Evolutionary conservation across 2,888 invertebrate species (phyloP).

Genomic region (Dynastes maya): DNA sequence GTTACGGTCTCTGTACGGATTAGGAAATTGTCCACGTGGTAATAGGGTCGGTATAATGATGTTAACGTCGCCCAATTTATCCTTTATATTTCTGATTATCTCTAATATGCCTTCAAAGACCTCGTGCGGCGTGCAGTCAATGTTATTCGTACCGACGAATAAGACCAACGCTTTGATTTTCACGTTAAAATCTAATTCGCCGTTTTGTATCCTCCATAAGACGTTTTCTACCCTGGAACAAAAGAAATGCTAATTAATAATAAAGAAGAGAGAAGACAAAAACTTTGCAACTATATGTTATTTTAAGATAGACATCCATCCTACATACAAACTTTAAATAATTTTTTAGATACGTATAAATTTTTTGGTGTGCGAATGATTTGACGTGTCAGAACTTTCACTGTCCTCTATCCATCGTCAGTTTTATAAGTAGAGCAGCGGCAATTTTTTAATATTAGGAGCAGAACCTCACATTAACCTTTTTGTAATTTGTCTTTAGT

Average conservation of each 20-base stretch:
- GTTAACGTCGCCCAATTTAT: slow-evolving; percentile 73
- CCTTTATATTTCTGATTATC: slow-evolving; percentile 74
- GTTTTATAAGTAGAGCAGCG: no score
- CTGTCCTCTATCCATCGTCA: no score
- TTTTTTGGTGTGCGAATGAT: no score
- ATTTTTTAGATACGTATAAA: no score
- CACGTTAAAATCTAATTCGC: slow-evolving; percentile 78
- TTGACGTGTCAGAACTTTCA: no score
- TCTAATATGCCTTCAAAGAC: slow-evolving; percentile 76
- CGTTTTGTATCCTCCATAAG: slow-evolving; percentile 80
- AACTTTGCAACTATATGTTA: no score
- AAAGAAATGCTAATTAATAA: neutral
- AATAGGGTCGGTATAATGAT: slow-evolving; percentile 77
- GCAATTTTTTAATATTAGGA: no score
- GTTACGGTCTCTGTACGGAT: slow-evolving; percentile 76
- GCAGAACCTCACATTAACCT: no score
- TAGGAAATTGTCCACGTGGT: slow-evolving; percentile 79
- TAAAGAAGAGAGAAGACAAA: no score
- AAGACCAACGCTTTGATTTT: slow-evolving; percentile 80
- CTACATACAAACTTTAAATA: no score
- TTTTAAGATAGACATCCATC: no score
- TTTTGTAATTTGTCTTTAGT: no score
- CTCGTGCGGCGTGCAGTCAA: slow-evolving; percentile 75
- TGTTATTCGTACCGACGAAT: slow-evolving; percentile 80
- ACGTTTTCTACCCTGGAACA: slow-evolving; percentile 75